phyloP scores from a whole-genome alignment of 2,888 invertebrate genomes.

The Hyalella azteca region DNA sequence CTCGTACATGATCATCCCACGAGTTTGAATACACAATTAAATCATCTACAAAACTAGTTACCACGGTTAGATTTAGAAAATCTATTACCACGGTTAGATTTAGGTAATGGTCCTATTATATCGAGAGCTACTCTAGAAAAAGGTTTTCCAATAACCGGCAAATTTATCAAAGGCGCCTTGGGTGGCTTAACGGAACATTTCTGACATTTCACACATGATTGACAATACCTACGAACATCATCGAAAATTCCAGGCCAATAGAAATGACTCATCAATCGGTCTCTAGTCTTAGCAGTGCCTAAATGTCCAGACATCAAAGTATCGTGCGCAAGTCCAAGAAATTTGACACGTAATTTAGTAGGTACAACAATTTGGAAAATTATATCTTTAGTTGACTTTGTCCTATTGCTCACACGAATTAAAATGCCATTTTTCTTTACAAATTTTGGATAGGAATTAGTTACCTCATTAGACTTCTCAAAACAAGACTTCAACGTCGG shows the following conservation, averaged over 20 bases:
- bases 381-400: background rate
- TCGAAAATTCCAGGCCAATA: constrained; percentile 37
- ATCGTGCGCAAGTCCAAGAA: background rate
- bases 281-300: constrained; percentile 1
- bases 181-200: background rate
- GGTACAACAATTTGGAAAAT: background rate
- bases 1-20: background rate
- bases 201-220: background rate
- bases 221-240: background rate
- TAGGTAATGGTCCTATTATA: background rate
- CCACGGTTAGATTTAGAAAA: background rate
- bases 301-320: background rate
- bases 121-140: constrained; percentile 17
- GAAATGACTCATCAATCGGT: background rate
- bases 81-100: background rate
- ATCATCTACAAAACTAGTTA: background rate
- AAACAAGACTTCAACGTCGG: no score
- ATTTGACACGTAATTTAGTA: background rate
- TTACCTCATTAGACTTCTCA: no score
- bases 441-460: no score
- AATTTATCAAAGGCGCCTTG: background rate
- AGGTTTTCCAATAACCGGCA: background rate
- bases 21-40: background rate
- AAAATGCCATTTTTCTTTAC: background rate
- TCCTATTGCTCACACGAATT: background rate